phyloP scores from a whole-genome alignment of 2,113 vertebrate genomes.

The Gymnobelideus leadbeateri region DNA sequence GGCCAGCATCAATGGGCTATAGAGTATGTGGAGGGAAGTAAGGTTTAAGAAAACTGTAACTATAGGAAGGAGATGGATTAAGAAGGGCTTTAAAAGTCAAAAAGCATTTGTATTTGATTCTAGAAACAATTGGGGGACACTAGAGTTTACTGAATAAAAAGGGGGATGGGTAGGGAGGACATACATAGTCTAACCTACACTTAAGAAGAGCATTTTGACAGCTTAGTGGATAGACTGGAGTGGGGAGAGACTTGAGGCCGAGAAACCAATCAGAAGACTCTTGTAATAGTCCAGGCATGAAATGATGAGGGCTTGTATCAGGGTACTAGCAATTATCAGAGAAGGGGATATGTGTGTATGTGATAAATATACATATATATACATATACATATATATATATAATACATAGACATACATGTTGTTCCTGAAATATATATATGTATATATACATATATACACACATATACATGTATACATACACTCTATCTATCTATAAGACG shows the following conservation, averaged over 20 bases:
- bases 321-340: not conserved
- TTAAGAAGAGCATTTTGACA: not conserved
- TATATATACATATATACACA: too few relatives aligned
- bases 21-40: not conserved
- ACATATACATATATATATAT: too few relatives aligned
- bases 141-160: not conserved
- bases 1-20: not conserved
- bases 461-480: not conserved
- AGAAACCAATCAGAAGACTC: not conserved
- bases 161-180: not conserved
- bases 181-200: not conserved
- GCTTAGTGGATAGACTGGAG: not conserved
- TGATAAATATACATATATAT: too few relatives aligned
- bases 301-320: not conserved
- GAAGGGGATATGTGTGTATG: not conserved
- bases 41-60: not conserved
- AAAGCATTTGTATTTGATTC: not conserved
- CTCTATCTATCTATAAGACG: not conserved
- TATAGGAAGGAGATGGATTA: not conserved
- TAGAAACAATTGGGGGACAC: not conserved
- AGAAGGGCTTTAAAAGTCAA: not conserved
- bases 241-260: not conserved
- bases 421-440: too few relatives aligned
- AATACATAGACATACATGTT: too few relatives aligned
- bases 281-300: not conserved